Base-by-base conservation (phyloP, 1,140 invertebrate genomes). In the Panagrolaimus sp. region DNA sequence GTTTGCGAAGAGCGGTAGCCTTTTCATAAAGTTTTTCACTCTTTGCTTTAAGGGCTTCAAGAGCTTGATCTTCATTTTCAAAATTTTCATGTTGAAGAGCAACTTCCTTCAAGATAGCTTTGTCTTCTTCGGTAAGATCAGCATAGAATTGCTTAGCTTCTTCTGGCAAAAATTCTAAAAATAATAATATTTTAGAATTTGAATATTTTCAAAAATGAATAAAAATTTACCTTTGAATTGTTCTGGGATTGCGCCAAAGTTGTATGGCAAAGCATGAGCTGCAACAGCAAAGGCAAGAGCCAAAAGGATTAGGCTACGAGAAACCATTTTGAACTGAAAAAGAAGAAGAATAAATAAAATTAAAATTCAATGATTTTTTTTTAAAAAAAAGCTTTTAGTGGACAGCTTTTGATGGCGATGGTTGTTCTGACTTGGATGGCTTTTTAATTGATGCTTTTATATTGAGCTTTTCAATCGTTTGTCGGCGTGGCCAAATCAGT, bases 81-180 rank as follows among this genome's bases (percentile, higher is more conserved):
- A 66, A 76, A 13, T 57, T 66, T 16, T 51, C 77, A 43, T 76
- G 74, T 14, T 75, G 46, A 27, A n/a, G 46, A 9, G 76, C 77
- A 23, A 76, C 42, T 51, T 75, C 77, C 62, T 76, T 76, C 31
- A 79, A 45, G 65, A 74, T 67, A 23, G 23, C 20, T 48, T 76
- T 76, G 66, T 79, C 74, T 20, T 76, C 74, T n/a, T 76, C 76
- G 8, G 74, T 79, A 27, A 76, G 57, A 16, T 70, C 71, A 42
- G 62, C 53, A 67, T 76, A 76, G 73, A 76, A 76, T 5, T 67
- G 62, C 45, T 66, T 76, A 16, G 79, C 74, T 43, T 78, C 74
- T 13, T 71, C 31, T 5, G 74, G 74, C 16, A 76, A 65, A 38
- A 76, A 45, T n/a, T 76, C 74, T 76, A 23, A n/a, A 72, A 63